These are phyloP conservation scores for Acromyrmex heyeri DNA, from an alignment of 1,140 invertebrate species.

Conservation along the genomic window DNA sequence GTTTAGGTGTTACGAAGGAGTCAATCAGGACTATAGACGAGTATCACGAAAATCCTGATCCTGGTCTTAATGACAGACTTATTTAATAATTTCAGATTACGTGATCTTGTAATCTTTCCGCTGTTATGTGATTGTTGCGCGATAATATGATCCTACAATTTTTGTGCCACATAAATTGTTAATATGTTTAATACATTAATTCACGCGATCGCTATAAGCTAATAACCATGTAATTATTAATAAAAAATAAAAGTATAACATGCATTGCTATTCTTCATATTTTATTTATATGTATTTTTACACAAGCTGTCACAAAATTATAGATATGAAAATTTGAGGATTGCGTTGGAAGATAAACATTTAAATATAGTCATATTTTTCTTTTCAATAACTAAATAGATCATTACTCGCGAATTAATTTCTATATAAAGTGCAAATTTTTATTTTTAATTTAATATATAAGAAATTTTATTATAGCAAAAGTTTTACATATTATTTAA, in stretches of 20 bases:
- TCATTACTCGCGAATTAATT: neutral
- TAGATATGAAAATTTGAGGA: neutral
- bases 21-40: slow-evolving; percentile 52
- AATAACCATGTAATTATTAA: slow-evolving; percentile 39
- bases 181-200: slow-evolving; percentile 49
- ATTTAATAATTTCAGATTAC: slow-evolving; percentile 73
- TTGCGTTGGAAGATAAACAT: neutral
- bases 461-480: neutral
- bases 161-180: slow-evolving; percentile 50
- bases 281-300: neutral
- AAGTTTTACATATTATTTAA: neutral
- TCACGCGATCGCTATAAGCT: slow-evolving; percentile 17
- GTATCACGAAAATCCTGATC: slow-evolving; percentile 43
- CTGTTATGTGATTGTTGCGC: neutral
- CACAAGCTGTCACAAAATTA: neutral
- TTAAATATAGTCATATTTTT: neutral
- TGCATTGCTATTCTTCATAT: neutral
- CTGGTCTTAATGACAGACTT: slow-evolving; percentile 78
- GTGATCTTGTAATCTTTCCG: slow-evolving; percentile 16
- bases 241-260: slow-evolving; percentile 19
- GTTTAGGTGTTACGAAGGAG: slow-evolving; percentile 64
- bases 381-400: neutral
- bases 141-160: slow-evolving; percentile 2
- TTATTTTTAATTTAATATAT: slow-evolving; percentile 16
- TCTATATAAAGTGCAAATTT: neutral